Conservation (phyloP, 2,797 vertebrate species). For the Lacerta bilineata region DNA sequence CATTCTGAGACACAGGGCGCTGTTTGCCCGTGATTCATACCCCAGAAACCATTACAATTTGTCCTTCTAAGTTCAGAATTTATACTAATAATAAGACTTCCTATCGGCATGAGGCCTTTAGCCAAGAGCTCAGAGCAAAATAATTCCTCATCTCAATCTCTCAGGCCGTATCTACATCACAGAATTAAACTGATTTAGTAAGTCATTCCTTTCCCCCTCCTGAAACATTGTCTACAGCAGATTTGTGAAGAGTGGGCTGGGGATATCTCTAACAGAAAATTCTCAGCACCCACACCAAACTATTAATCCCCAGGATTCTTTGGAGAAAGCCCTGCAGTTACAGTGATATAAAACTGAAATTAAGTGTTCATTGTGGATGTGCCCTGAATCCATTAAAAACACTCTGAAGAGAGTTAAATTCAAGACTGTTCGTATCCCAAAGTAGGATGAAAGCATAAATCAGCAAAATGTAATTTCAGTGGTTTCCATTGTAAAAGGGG, state of each 20-base stretch:
- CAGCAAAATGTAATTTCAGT: no score
- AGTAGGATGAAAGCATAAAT: no score
- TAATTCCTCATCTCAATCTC: constrained; percentile 59
- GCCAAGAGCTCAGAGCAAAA: constrained; percentile 51
- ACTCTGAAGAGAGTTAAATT: no score
- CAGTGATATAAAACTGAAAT: background rate
- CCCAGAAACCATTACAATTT: constrained; percentile 24
- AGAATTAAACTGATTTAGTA: constrained; percentile 13
- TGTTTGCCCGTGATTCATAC: constrained; percentile 57
- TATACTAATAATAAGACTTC: constrained; percentile 51
- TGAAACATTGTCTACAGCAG: background rate
- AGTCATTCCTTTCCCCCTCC: background rate
- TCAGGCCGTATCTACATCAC: constrained; percentile 18
- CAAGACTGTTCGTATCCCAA: no score
- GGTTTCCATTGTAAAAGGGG: no score
- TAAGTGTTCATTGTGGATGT: background rate
- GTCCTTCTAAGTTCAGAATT: constrained; percentile 52
- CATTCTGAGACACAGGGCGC: constrained; percentile 8
- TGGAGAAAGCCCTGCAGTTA: background rate
- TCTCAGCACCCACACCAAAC: background rate
- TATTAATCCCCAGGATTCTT: background rate
- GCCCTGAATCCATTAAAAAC: no score
- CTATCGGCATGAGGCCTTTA: constrained; percentile 59
- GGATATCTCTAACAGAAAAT: background rate
- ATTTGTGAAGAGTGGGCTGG: background rate